Percentiles rank a stretch among this genome's conserved stretches.
Evolutionary conservation across 2,888 invertebrate genomes (phyloP).

Genomic region (Melangyna quadrimaculata): DNA sequence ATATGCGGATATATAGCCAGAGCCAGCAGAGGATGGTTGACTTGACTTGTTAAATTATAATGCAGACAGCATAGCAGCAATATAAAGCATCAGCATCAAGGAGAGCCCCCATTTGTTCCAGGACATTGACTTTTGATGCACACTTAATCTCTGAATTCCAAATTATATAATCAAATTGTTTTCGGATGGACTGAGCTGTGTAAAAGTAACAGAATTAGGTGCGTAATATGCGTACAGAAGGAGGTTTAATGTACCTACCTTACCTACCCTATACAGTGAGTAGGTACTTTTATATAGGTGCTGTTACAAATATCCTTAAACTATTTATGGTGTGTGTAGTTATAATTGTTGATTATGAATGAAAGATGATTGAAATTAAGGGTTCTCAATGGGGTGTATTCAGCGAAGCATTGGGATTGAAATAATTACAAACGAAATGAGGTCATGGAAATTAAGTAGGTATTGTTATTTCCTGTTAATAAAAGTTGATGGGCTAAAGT

Average conservation of each 20-base stretch:
- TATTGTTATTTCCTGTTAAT: not conserved
- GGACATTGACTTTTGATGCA: conserved; percentile 18
- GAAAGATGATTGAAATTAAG: not conserved
- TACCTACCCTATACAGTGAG: no score
- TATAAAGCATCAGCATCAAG: not conserved
- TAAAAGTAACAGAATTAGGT: conserved; percentile 8
- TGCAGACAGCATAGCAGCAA: not conserved
- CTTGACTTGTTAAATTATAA: not conserved
- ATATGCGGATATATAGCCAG: not conserved
- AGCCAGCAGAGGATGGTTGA: not conserved
- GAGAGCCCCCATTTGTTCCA: not conserved
- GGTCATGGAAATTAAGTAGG: conserved; percentile 2
- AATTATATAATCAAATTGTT: conserved; percentile 25
- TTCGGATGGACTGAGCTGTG: not conserved
- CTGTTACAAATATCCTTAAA: not conserved
- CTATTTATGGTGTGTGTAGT: not conserved
- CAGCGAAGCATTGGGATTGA: not conserved
- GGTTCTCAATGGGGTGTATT: not conserved
- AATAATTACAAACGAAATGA: not conserved
- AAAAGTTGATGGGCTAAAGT: not conserved
- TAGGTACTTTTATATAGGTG: not conserved
- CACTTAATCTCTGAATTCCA: conserved; percentile 24
- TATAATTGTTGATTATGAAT: not conserved
- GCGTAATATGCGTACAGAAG: not conserved
- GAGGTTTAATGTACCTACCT: not conserved